Evolutionary conservation across 2,113 vertebrate genomes (phyloP).

Genomic region (Petroica traversi): DNA sequence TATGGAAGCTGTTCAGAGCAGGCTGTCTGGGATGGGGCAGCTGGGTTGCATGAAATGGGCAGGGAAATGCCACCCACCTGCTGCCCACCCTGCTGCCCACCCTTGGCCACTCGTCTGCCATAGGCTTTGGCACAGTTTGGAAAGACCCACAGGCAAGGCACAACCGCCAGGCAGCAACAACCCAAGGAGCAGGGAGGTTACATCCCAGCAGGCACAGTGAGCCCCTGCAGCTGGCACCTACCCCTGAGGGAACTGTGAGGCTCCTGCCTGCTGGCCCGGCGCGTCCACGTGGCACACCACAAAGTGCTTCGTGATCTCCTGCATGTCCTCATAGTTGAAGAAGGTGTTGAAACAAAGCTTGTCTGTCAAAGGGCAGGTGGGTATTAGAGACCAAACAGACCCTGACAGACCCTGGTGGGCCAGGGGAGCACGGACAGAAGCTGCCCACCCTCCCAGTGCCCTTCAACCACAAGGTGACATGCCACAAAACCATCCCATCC

Average conservation of each 20-base stretch:
- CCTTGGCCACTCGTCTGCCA: rapidly evolving
- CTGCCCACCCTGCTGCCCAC: neutral
- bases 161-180: neutral
- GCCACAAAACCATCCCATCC: neutral
- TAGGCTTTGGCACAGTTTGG: neutral
- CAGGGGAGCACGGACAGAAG: neutral
- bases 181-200: neutral
- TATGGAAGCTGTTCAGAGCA: rapidly evolving
- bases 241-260: slow-evolving; percentile 93
- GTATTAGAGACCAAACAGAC: neutral
- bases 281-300: slow-evolving; percentile 96
- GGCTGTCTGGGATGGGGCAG: neutral
- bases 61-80: neutral
- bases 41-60: neutral
- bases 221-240: slow-evolving; percentile 61
- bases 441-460: neutral
- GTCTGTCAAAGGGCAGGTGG: slow-evolving; percentile 76
- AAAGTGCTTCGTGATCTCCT: slow-evolving; percentile 98
- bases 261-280: slow-evolving; percentile 89
- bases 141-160: neutral
- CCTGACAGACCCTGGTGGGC: rapidly evolving
- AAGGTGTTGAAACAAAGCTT: slow-evolving; percentile 97
- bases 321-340: slow-evolving; percentile 98
- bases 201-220: rapidly evolving
- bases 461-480: neutral